These are phyloP conservation scores for Cosmorhoe ocellata DNA, from an alignment of 2,888 invertebrate species.

Conservation along the genomic window DNA sequence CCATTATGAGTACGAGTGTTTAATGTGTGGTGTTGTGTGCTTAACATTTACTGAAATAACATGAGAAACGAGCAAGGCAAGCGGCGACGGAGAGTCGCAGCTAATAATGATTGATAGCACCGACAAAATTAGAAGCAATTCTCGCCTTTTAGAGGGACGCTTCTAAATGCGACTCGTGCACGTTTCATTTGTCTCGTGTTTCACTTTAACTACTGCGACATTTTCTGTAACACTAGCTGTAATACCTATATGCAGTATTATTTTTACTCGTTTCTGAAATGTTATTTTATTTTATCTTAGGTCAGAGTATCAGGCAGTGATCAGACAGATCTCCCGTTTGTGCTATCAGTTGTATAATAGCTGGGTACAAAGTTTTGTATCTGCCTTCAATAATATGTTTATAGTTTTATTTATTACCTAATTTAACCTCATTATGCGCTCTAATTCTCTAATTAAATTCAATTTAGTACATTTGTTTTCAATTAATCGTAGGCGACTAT, in stretches of 20 bases:
- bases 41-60: constrained; percentile 32
- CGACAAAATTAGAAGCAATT: constrained; percentile 69
- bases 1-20: constrained; percentile 19
- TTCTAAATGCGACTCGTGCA: constrained; percentile 40
- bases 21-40: constrained; percentile 20
- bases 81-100: constrained; percentile 48
- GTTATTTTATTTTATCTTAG: constrained; percentile 5
- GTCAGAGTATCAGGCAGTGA: constrained; percentile 6
- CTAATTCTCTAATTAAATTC: constrained; percentile 5
- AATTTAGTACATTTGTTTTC: constrained; percentile 15
- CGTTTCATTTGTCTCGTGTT: constrained; percentile 30
- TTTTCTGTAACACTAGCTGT: too few relatives aligned
- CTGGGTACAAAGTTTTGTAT: constrained; percentile 17
- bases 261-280: constrained; percentile 7
- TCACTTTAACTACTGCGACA: constrained; percentile 22
- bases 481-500: not conserved
- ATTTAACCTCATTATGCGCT: constrained; percentile 9
- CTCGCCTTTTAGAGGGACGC: constrained; percentile 56
- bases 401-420: constrained; percentile 17
- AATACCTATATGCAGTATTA: too few relatives aligned
- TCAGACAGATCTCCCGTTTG: constrained; percentile 2
- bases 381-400: constrained; percentile 12
- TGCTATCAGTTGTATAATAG: constrained; percentile 10
- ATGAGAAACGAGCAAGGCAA: constrained; percentile 48
- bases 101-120: constrained; percentile 73